Base-by-base conservation (phyloP, 2,888 invertebrate species). In the Octonoba sinensis region DNA sequence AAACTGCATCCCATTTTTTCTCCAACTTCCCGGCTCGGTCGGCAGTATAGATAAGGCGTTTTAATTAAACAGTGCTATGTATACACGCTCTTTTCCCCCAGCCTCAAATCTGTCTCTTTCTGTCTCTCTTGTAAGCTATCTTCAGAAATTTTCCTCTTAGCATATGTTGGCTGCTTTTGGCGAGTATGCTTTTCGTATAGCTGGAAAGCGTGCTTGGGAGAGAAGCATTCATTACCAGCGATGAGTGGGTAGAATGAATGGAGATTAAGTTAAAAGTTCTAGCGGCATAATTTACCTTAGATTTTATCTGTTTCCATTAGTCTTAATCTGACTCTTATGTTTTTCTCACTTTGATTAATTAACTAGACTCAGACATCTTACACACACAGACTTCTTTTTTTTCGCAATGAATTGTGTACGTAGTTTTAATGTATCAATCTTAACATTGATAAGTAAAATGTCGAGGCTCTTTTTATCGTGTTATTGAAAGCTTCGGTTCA, bases 241-340 rank as follows among this genome's bases (percentile, higher is more conserved):
- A 57, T 62, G 51, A 76, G 67, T 51, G 22, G 36, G 70, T 27
- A 36, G 57, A 77, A 64, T 70, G 54, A 71, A 70, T 64, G 70
- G 57, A 64, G 77, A 64, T 56, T 64, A 64, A 64, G 62, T 77
- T 77, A 77, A 36, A 62, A 46, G 70, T 77, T 77, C 57, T 54
- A 15, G 56, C 56, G 24, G 70, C 77, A 77, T 77, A 77, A 77
- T 70, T 71, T 57, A 64, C 49, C 49, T 47, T 24, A 70, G 64
- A 77, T 77, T 64, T 70, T 71, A 77, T 71, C 77, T 46, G 64
- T 49, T 54, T 70, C 70, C 77, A 77, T 77, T 71, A 70, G 64
- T 77, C 70, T 77, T 70, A 65, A 71, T 77, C 70, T 49, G 49
- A 57, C 56, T 76, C 62, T 76, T 69, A 60, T 69, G 69, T 76